Percentiles rank a stretch among this genome's conserved stretches.
Conservation (phyloP, 2,113 vertebrate genomes). For the Hemichromis elongatus region DNA sequence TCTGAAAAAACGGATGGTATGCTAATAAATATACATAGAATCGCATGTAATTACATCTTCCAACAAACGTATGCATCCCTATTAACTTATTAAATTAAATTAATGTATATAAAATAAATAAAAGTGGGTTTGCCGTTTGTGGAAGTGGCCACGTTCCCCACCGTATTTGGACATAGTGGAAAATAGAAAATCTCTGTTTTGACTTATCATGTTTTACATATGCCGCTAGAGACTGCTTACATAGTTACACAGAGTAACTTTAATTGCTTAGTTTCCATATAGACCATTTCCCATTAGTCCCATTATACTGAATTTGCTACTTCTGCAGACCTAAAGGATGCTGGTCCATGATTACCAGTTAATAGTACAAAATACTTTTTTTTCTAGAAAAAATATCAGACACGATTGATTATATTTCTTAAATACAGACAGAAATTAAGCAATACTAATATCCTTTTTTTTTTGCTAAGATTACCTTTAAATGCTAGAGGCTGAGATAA, state of each 20-base stretch:
- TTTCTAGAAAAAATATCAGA: too few species aligned
- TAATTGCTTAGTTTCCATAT: not conserved
- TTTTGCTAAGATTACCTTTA: too few species aligned
- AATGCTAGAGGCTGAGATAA: too few species aligned
- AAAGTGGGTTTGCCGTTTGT: not conserved
- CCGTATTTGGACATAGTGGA: not conserved
- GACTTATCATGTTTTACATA: not conserved
- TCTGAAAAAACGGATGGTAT: not conserved
- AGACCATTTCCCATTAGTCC: not conserved
- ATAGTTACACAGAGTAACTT: not conserved
- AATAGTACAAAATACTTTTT: not conserved
- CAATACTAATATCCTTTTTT: too few species aligned
- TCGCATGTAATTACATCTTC: not conserved
- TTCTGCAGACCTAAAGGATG: not conserved
- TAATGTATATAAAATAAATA: too few species aligned
- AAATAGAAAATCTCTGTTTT: not conserved
- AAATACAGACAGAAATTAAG: too few species aligned
- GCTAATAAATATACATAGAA: not conserved
- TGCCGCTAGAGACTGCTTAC: not conserved
- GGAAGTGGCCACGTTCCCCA: not conserved
- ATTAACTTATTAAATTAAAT: not conserved
- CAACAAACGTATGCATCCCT: not conserved
- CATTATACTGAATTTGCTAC: not conserved
- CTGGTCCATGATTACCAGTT: too few species aligned
- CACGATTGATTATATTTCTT: too few species aligned